Evolutionary conservation across 2,797 vertebrate genomes (phyloP), one percentile per base, ranked within the genome.

Genomic region (Thalassophryne amazonica): DNA sequence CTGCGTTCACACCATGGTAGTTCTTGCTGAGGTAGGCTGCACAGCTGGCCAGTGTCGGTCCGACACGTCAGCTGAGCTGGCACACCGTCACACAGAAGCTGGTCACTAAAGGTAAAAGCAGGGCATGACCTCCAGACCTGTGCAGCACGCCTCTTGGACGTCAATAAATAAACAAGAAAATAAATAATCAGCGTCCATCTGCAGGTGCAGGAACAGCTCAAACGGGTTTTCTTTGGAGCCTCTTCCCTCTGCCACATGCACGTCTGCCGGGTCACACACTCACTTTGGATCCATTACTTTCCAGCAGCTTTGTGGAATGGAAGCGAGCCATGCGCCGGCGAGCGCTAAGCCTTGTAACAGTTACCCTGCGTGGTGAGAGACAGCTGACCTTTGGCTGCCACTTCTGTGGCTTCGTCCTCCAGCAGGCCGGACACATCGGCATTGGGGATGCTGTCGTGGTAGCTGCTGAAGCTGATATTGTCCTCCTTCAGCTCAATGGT

Each of bases 381-480:
- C 22, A 97, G 88, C 74, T 98, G 97, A 47, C 97, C 96, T 0
- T 99, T 99, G 1, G 95, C 93, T 0, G 93, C 92, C 13, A 94
- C 94, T 60, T 97, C 94, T 0, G 90, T 94, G 9, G 87, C 93
- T 36, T 98, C 94, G 0, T 99, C 97, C 60, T 99, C 97, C 85
- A 99, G 75, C 48, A 99, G 80, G 48, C 94, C 97, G 0, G 95
- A 97, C 39, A 97, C 93, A 0, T 99, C 97, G 0, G 97, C 95
- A 0, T 98, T 98, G 64, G 97, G 97, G 38, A 98, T 94, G 92
- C 95, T 98, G 83, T 99, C 96, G 0, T 99, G 97, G 87, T 99
- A 99, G 83, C 97, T 99, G 90, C 96, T 99, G 69, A 99, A 99
- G 75, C 97, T 99, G 84, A 99, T 99, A 88, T 98, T 99, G 86